These are phyloP conservation scores for Crocuta crocuta DNA, from an alignment of 2,113 vertebrate species.

Conservation along the genomic window DNA sequence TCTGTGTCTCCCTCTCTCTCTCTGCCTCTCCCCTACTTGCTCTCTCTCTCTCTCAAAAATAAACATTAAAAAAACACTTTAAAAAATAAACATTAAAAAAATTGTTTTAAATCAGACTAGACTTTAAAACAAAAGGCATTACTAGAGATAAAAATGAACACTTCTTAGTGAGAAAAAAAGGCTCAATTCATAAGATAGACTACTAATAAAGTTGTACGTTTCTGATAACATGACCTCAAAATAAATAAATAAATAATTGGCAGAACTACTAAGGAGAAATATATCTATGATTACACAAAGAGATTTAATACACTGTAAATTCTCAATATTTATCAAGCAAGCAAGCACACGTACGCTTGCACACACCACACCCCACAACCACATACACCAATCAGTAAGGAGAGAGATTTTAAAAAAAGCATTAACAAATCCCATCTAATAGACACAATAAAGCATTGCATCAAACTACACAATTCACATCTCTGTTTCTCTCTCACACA, in stretches of 20 bases:
- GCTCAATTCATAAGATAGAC: neutral
- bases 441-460: neutral
- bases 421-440: neutral
- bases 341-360: neutral
- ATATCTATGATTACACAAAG: neutral
- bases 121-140: neutral
- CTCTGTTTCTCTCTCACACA: neutral
- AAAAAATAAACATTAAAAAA: too few species aligned
- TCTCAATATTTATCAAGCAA: neutral
- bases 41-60: too few species aligned
- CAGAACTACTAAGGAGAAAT: neutral
- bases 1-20: too few species aligned
- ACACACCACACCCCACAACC: neutral
- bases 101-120: too few species aligned
- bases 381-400: neutral
- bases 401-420: neutral
- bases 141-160: neutral
- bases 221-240: neutral
- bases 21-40: too few species aligned
- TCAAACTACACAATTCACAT: neutral
- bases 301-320: neutral
- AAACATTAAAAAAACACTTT: too few species aligned
- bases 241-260: neutral
- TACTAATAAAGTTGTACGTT: neutral
- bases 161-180: neutral